These are phyloP conservation scores for Phalanger gymnotis DNA, from an alignment of 2,797 vertebrate species.

Conservation along the genomic window DNA sequence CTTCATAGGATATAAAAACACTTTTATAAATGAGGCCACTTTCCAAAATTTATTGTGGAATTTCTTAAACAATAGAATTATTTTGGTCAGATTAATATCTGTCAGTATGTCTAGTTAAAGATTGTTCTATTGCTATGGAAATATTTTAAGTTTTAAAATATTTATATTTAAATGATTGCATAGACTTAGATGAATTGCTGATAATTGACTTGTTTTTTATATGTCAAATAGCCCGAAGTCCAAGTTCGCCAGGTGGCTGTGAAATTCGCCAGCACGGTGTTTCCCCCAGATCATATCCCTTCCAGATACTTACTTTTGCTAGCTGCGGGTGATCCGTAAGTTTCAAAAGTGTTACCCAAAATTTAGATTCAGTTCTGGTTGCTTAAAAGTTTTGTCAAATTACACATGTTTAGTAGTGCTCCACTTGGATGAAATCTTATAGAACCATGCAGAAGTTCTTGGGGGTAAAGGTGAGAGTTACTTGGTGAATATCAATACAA, in stretches of 20 bases:
- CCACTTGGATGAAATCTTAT: neutral
- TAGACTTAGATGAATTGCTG: constrained; percentile 38
- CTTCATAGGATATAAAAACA: constrained; percentile 19
- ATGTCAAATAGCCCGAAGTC: constrained; percentile 92
- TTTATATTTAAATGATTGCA: constrained; percentile 42
- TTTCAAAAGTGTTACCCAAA: constrained; percentile 69
- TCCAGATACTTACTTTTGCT: constrained; percentile 97
- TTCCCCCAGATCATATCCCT: constrained; percentile 95
- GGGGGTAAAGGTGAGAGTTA: neutral
- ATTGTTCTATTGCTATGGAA: constrained; percentile 45
- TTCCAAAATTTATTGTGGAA: neutral
- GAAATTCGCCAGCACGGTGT: constrained; percentile 97
- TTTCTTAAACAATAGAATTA: constrained; percentile 4
- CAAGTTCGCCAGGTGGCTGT: constrained; percentile 98
- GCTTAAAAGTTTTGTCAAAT: constrained; percentile 29
- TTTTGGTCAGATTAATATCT: neutral
- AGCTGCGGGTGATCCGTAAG: constrained; percentile 98
- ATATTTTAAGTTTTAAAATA: constrained; percentile 56
- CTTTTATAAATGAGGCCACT: constrained; percentile 11
- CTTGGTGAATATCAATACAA: neutral
- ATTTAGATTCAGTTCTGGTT: constrained; percentile 54
- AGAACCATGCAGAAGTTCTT: neutral
- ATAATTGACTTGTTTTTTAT: constrained; percentile 63
- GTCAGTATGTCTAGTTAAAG: neutral
- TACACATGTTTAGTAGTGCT: neutral